phyloP scores from a whole-genome alignment of 1,140 invertebrate genomes.

The Cyclina sinensis region DNA sequence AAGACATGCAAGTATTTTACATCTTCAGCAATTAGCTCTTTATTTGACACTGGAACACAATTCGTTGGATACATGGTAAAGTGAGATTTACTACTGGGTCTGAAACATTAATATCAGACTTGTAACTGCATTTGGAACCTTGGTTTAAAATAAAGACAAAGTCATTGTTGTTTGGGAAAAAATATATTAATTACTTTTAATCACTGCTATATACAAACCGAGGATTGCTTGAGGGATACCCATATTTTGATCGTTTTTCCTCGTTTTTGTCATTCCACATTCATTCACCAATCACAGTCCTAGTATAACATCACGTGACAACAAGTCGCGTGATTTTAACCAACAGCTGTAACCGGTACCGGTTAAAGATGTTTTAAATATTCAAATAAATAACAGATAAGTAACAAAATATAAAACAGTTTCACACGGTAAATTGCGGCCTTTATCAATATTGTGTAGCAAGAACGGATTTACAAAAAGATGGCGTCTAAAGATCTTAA shows the following conservation, averaged over 20 bases:
- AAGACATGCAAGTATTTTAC: too few species aligned
- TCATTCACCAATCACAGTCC: slow-evolving; percentile 60
- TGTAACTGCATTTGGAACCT: too few species aligned
- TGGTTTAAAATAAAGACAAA: slow-evolving; percentile 18
- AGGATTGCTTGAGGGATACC: slow-evolving; percentile 76
- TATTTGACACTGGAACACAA: too few species aligned
- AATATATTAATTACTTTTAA: slow-evolving; percentile 74
- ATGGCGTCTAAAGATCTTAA: slow-evolving; percentile 29
- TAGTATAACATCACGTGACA: slow-evolving; percentile 54
- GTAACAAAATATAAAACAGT: slow-evolving; percentile 61
- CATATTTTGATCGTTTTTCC: slow-evolving; percentile 61
- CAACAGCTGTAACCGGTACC: slow-evolving; percentile 73
- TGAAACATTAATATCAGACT: too few species aligned
- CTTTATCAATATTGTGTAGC: slow-evolving; percentile 41
- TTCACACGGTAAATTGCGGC: slow-evolving; percentile 72
- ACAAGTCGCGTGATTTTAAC: slow-evolving; percentile 64
- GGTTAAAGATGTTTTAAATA: slow-evolving; percentile 69
- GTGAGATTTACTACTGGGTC: too few species aligned
- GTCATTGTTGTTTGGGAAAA: slow-evolving; percentile 71
- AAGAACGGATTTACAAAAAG: slow-evolving; percentile 71
- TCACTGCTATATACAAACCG: slow-evolving; percentile 70
- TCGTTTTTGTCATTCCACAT: slow-evolving; percentile 37
- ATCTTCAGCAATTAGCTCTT: too few species aligned
- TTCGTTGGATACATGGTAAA: too few species aligned
- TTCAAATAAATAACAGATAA: slow-evolving; percentile 66